Conservation (phyloP, 2,113 vertebrate genomes). For the Micromys minutus region DNA sequence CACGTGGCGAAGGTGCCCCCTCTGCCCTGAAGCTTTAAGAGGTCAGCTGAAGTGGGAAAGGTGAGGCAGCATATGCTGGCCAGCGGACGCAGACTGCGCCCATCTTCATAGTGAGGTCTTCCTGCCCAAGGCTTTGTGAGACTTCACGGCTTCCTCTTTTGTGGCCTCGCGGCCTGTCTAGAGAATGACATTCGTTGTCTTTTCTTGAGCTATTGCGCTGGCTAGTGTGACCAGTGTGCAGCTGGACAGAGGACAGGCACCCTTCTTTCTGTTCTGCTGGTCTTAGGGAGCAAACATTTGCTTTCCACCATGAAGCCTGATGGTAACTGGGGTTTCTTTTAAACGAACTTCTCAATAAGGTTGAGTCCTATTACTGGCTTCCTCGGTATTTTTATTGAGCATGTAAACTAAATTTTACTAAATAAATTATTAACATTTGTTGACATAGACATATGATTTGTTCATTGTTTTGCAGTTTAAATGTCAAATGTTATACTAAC, state of each 20-base stretch:
- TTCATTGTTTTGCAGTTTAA: not conserved
- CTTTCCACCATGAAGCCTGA: too few species aligned
- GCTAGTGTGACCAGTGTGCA: not conserved
- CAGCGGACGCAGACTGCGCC: not conserved
- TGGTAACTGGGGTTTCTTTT: not conserved
- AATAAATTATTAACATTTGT: not conserved
- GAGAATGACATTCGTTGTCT: not conserved
- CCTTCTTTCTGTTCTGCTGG: not conserved
- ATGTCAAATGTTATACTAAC: not conserved
- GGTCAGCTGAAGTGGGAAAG: fast-evolving
- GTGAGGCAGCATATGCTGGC: too few species aligned
- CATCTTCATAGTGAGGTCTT: not conserved
- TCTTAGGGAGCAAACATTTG: too few species aligned
- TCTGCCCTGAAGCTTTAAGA: not conserved
- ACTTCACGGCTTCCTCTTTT: not conserved
- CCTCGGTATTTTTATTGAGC: not conserved
- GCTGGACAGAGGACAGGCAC: not conserved
- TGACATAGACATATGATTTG: not conserved
- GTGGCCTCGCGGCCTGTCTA: not conserved
- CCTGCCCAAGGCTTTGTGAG: not conserved
- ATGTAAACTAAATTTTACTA: not conserved
- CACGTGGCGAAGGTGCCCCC: fast-evolving
- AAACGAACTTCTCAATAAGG: not conserved
- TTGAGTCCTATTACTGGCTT: not conserved
- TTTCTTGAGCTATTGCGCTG: not conserved